A percentile compares a stretch with the other conserved stretches of the same genome.
These are phyloP conservation scores for Coboldia fuscipes DNA, from an alignment of 1,140 invertebrate species.

Conservation along the genomic window DNA sequence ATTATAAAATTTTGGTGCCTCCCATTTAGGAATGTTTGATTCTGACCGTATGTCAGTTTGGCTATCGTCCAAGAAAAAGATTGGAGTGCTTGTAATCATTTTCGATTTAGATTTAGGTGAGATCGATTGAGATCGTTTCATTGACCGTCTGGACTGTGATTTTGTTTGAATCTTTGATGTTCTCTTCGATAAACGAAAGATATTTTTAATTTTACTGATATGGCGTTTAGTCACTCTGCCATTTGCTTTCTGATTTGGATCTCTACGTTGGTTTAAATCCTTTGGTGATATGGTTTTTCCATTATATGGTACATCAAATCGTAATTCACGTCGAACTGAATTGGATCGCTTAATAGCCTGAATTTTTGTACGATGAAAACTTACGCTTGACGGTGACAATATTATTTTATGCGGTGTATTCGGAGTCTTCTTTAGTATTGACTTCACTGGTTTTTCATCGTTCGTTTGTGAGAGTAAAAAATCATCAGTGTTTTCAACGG, in stretches of 20 bases:
- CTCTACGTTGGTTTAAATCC: not conserved
- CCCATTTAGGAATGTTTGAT: not conserved
- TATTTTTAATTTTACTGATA: no score
- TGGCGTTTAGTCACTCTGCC: no score
- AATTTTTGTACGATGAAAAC: not conserved
- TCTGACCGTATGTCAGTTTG: not conserved
- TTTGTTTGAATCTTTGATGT: not conserved
- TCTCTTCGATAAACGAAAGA: no score
- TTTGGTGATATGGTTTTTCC: not conserved
- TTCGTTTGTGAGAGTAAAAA: not conserved
- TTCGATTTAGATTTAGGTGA: no score
- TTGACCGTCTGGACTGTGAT: not conserved
- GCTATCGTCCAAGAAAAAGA: not conserved
- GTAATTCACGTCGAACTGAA: not conserved
- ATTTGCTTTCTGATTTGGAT: conserved; percentile 1
- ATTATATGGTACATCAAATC: not conserved
- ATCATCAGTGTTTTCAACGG: not conserved
- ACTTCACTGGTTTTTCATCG: not conserved
- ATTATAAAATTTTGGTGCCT: not conserved
- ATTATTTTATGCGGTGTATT: not conserved
- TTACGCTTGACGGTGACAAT: not conserved
- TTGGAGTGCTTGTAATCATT: not conserved
- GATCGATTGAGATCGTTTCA: no score
- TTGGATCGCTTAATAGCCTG: not conserved
- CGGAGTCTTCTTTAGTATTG: not conserved